A percentile compares a stretch with the other conserved stretches of the same genome.
phyloP scores from a whole-genome alignment of 1,140 invertebrate genomes.

The Subanguina moxae region DNA sequence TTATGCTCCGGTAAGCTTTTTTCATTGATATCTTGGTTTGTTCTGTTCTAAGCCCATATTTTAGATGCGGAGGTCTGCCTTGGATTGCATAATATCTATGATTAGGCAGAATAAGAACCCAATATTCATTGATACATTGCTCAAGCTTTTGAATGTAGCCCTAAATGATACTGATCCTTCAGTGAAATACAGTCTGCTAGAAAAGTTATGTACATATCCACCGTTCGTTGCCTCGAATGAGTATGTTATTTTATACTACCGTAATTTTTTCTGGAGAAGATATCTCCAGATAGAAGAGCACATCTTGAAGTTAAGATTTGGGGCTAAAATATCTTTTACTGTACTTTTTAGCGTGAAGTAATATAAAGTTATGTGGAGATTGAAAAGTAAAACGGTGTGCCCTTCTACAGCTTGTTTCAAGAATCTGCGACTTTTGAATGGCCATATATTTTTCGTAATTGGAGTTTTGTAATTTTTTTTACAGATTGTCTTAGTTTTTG shows the following conservation, averaged over 20 bases:
- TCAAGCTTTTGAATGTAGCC: conserved; percentile 18
- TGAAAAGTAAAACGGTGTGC: no score
- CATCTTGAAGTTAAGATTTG: no score
- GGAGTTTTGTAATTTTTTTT: no score
- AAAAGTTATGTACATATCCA: conserved; percentile 18
- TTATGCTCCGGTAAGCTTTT: conserved; percentile 29
- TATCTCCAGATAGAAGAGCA: no score
- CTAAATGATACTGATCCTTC: conserved; percentile 23
- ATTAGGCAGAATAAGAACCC: conserved; percentile 9
- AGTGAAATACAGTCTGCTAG: conserved; percentile 14
- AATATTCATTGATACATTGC: conserved; percentile 16
- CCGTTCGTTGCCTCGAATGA: conserved; percentile 21
- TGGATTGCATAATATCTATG: conserved; percentile 25
- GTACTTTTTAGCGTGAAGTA: no score
- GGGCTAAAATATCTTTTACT: no score
- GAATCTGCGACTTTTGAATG: no score
- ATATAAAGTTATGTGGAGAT: not conserved
- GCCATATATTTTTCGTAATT: no score
- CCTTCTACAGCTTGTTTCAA: no score
- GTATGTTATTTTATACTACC: no score
- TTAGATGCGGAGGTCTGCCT: conserved; percentile 20
- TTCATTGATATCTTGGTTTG: not conserved
- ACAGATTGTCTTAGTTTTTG: no score
- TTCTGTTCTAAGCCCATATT: not conserved
- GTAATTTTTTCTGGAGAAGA: no score